Evolutionary conservation across 2,797 vertebrate species (phyloP).

Genomic region (Xenopus petersii): DNA sequence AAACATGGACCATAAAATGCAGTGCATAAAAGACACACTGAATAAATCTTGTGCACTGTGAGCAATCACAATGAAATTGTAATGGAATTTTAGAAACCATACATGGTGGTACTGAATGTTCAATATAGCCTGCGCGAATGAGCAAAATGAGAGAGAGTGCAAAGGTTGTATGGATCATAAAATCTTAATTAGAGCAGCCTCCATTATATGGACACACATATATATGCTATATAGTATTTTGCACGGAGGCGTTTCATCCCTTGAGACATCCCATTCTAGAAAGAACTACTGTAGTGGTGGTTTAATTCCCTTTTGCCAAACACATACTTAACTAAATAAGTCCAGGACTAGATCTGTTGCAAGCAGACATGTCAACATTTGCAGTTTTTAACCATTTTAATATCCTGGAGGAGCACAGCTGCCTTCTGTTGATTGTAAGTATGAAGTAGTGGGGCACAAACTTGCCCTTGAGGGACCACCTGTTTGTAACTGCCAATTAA

Average conservation of each 20-base stretch:
- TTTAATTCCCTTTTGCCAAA: background rate
- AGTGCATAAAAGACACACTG: slow-evolving; percentile 36
- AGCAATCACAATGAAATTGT: slow-evolving; percentile 26
- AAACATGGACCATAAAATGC: slow-evolving; percentile 43
- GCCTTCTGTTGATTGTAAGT: background rate
- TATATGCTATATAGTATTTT: background rate
- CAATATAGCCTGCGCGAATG: background rate
- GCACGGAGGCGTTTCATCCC: background rate
- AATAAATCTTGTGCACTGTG: slow-evolving; percentile 21
- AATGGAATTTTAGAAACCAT: background rate
- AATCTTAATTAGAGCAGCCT: background rate
- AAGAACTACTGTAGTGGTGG: background rate
- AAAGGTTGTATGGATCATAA: slow-evolving; percentile 7
- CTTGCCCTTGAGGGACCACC: slow-evolving; percentile 4
- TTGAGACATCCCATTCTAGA: background rate
- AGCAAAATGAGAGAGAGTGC: background rate
- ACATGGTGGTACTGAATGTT: background rate
- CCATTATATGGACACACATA: background rate
- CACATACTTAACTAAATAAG: background rate
- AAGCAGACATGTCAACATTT: background rate
- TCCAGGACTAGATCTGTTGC: background rate
- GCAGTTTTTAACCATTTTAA: slow-evolving; percentile 10
- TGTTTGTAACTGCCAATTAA: slow-evolving; percentile 4
- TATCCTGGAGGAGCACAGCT: slow-evolving; percentile 2
- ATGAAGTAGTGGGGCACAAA: background rate